Evolutionary conservation across 2,113 vertebrate genomes (phyloP).

Genomic region (Guaruba guarouba): DNA sequence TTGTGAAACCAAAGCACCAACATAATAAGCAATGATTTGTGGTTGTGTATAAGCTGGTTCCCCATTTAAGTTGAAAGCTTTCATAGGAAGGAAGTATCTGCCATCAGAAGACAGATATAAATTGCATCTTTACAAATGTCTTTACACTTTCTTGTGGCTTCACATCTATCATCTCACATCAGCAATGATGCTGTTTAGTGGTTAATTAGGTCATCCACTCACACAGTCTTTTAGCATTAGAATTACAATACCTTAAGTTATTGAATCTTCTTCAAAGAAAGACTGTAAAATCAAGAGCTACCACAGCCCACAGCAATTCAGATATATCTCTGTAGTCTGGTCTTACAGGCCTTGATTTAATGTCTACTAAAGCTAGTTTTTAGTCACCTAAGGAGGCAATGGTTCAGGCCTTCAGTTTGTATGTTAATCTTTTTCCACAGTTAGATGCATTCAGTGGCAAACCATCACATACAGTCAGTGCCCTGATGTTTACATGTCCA

Average conservation of each 20-base stretch:
- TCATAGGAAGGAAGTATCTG: background rate
- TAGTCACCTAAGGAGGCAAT: background rate
- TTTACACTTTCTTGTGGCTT: background rate
- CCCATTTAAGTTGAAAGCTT: background rate
- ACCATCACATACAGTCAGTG: background rate
- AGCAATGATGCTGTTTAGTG: background rate
- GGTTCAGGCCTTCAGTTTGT: background rate
- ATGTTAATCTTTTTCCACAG: background rate
- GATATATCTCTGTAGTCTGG: background rate
- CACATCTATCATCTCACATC: background rate
- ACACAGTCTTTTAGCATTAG: background rate
- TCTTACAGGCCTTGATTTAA: background rate
- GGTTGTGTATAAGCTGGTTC: background rate
- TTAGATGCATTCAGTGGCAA: background rate
- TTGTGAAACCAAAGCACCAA: background rate
- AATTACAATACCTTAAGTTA: background rate
- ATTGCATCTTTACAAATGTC: background rate
- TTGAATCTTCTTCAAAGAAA: background rate
- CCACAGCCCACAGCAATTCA: background rate
- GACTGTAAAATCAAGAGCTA: background rate
- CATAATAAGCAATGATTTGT: background rate
- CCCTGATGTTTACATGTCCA: background rate
- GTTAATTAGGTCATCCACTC: background rate
- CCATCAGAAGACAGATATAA: background rate
- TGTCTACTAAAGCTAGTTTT: background rate